These are phyloP conservation scores for Nanorana parkeri DNA, from an alignment of 2,113 vertebrate genomes.

Conservation along the genomic window DNA sequence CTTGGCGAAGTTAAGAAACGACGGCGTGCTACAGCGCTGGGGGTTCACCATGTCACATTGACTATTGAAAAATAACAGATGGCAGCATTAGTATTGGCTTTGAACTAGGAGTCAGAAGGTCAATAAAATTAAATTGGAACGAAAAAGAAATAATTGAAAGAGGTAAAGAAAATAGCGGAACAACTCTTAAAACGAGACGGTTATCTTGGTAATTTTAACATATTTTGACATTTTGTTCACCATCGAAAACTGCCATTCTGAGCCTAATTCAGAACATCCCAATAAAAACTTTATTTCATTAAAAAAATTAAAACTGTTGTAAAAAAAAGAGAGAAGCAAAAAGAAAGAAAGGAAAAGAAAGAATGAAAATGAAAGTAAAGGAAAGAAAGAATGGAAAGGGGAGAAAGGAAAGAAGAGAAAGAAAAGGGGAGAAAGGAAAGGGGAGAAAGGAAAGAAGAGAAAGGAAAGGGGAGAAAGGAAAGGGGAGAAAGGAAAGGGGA, in stretches of 20 bases:
- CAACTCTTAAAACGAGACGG: not conserved
- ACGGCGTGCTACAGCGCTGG: not conserved
- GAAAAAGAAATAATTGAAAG: conserved; percentile 22
- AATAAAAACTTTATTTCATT: not conserved
- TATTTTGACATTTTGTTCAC: conserved; percentile 12
- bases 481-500: too few species aligned
- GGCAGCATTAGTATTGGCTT: conserved; percentile 27
- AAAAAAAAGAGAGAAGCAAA: too few species aligned
- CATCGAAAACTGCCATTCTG: not conserved
- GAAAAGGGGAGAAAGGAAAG: too few species aligned
- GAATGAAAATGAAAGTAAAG: too few species aligned
- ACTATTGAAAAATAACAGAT: conserved; percentile 39
- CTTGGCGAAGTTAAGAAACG: conserved; percentile 21
- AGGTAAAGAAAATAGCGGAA: not conserved
- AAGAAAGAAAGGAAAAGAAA: too few species aligned
- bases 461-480: too few species aligned
- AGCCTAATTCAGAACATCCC: not conserved
- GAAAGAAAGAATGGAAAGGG: too few species aligned
- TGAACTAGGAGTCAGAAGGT: conserved; percentile 20
- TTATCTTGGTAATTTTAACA: conserved; percentile 1
- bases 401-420: too few species aligned
- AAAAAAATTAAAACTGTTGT: not conserved
- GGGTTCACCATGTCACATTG: conserved; percentile 13
- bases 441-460: too few species aligned
- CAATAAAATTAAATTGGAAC: conserved; percentile 47